A percentile compares a stretch with the other conserved stretches of the same genome.
Evolutionary conservation across 2,113 vertebrate genomes (phyloP).

Genomic region (Otus sunia): DNA sequence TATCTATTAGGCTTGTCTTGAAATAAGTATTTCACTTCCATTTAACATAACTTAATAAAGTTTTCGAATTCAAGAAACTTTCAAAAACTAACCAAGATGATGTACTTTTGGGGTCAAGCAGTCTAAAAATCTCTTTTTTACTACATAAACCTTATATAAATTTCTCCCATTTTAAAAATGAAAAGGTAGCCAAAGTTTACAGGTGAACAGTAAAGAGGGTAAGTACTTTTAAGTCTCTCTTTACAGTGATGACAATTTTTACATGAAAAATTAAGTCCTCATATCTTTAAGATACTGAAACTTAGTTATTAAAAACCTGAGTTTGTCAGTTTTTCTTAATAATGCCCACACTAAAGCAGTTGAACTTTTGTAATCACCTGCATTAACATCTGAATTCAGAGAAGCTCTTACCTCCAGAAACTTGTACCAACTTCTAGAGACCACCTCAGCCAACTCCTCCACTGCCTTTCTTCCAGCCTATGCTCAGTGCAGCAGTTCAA

Average conservation of each 20-base stretch:
- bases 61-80: background rate
- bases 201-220: background rate
- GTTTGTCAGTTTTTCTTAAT: background rate
- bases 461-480: background rate
- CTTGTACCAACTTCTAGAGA: background rate
- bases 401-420: constrained; percentile 48
- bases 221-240: background rate
- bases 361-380: background rate
- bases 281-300: background rate
- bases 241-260: background rate
- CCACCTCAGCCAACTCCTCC: background rate
- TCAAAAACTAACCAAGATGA: background rate
- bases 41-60: background rate
- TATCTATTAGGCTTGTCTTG: background rate
- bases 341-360: background rate
- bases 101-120: background rate
- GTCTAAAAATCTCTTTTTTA: background rate
- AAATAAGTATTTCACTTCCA: background rate
- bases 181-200: background rate
- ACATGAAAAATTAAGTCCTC: background rate
- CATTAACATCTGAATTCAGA: background rate
- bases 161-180: background rate
- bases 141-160: background rate
- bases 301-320: background rate
- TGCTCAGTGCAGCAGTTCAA: background rate